Base-by-base conservation (phyloP, 2,888 invertebrate species). In the Epicampocera succincta region DNA sequence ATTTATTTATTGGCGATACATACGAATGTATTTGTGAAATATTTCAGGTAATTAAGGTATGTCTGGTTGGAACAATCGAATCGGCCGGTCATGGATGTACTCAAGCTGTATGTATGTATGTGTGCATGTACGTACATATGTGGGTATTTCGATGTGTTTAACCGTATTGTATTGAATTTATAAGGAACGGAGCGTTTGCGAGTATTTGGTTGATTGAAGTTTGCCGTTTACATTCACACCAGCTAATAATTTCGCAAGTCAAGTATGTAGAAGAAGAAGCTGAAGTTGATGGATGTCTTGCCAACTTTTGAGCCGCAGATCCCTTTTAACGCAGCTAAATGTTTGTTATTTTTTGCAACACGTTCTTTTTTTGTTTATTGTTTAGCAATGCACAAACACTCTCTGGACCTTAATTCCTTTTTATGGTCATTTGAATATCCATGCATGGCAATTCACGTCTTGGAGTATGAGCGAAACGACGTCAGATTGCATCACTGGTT, bases 341-440 rank as follows among this genome's bases (percentile, higher is more conserved):
- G 21, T 19, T 72, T 69, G 1, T 40, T 21, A 52, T 56, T 54
- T 19, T 21, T 13, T 60, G 48, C 40, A 48, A 46, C 46, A 42
- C 25, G 44, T 54, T 63, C 38, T 42, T 19, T 44, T 48, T 29
- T 75, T 42, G 1, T 60, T 40, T 71, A n/a, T 71, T 46, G 33
- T 29, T 52, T 63, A 44, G 29, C 72, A 69, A 44, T 69, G 61
- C 61, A 69, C 76, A 69, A 61, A 73, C 87, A 88, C 86, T 89
- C 89, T 88, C 85, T 87, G 90, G 90, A 90, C 89, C 89, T 88
- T 89, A 90, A 90, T 90, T 90, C 90, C 89, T 89, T 90, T 89
- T 90, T 90, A 90, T 90, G 90, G 90, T 90, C 89, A 90, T 90
- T 90, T 90, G 89, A 88, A 89, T 90, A 90, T 88, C 88, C 89